Conservation (phyloP, 2,113 vertebrate genomes). For the Platysteira castanea region DNA sequence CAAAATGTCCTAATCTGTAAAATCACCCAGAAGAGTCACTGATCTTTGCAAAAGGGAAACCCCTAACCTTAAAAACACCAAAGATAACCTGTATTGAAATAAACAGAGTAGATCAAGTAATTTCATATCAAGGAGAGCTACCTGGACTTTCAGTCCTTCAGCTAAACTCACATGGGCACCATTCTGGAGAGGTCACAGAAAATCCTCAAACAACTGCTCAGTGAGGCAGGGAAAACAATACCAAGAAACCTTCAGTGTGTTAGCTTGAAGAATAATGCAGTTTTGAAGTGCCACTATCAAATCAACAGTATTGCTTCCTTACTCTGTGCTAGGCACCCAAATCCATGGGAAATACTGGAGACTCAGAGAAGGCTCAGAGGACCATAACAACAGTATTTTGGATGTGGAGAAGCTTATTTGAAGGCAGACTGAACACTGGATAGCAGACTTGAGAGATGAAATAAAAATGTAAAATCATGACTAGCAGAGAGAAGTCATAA, state of each 20-base stretch:
- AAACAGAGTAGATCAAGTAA: background rate
- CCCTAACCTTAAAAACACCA: background rate
- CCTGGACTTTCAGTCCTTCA: background rate
- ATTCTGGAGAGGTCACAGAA: background rate
- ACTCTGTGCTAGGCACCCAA: background rate
- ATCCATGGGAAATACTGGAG: background rate
- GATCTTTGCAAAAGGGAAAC: background rate
- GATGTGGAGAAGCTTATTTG: slow-evolving; percentile 18
- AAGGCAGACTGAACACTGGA: slow-evolving; percentile 12
- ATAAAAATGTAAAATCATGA: slow-evolving; percentile 44
- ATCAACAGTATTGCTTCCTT: slow-evolving; percentile 9
- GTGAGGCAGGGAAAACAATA: background rate
- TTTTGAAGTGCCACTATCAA: slow-evolving; percentile 17
- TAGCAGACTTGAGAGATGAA: background rate
- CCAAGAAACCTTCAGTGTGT: background rate
- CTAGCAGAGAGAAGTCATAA: slow-evolving; percentile 25
- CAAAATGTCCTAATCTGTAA: background rate
- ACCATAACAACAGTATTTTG: background rate
- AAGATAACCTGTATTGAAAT: background rate
- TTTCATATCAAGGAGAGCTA: background rate
- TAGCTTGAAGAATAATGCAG: background rate
- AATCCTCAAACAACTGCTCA: background rate
- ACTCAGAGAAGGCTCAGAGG: background rate
- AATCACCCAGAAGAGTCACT: background rate
- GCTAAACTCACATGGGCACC: background rate